Evolutionary conservation across 2,113 vertebrate genomes (phyloP), one percentile per base, ranked within the genome.

Genomic region (Athene noctua): DNA sequence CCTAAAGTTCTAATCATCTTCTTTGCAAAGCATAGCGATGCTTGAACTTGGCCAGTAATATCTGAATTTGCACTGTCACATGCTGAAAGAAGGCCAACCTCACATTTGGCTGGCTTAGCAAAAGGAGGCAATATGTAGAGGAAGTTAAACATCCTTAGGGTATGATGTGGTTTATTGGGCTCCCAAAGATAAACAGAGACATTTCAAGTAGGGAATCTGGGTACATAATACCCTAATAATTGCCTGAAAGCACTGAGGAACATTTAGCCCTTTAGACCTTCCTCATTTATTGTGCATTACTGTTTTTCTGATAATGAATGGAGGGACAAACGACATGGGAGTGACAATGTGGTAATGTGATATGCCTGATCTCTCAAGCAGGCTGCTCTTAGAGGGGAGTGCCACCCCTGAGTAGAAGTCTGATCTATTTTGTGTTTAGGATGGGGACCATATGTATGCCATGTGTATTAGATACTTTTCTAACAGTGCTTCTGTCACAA

Each of bases 41-140:
- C 85, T 97, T 98, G 88, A 97, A 97, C 94, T 87, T 97, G 91
- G 95, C 94, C 87, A 88, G 72, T 90, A 93, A 54, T 32, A 25
- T 96, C 82, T 14, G 15, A 96, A 92, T 95, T 46, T 65, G 88
- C 90, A 89, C 92, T 88, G 40, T 78, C 73, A 94, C 4, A 0
- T 96, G 96, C 80, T 97, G 87, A 96, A 97, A 95, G 67, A 88
- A 92, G 90, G 70, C 77, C 55, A 82, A 32, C 36, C 29, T 84
- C 27, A 36, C 32, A 6, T 89, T 92, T 88, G 83, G 10, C 62
- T 80, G 78, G 36, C 59, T 87, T 92, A 84, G 83, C 68, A 89
- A 52, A 87, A 91, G 81, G 49, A 68, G 73, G 26, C 66, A 80
- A 15, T 36, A n/a, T 46, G 29, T 16, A 77, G 38, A 87, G 29